These are phyloP conservation scores for Pithys albifrons DNA, from an alignment of 2,113 vertebrate species.

Conservation along the genomic window DNA sequence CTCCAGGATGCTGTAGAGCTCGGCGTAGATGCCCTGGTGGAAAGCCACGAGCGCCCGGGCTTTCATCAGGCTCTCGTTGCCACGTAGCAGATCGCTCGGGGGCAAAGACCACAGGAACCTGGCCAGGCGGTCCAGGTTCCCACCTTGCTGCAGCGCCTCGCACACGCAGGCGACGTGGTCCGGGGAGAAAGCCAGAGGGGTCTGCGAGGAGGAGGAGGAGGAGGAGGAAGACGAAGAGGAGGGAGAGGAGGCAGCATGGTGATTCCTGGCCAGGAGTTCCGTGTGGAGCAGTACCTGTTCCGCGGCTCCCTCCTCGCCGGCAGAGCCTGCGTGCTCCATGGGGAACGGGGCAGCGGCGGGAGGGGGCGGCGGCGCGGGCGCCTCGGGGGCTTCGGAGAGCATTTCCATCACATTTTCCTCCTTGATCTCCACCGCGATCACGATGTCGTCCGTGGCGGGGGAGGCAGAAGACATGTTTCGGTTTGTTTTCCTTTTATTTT, in stretches of 20 bases:
- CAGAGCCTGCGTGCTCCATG: constrained; percentile 83
- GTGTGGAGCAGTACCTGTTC: constrained; percentile 84
- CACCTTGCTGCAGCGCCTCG: constrained; percentile 98
- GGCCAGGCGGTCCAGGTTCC: constrained; percentile 96
- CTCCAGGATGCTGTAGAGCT: constrained; percentile 97
- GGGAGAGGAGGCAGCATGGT: constrained; percentile 72
- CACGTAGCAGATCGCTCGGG: constrained; percentile 94
- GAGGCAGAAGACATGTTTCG: constrained; percentile 97
- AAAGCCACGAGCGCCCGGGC: constrained; percentile 97
- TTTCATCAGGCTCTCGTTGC: constrained; percentile 98
- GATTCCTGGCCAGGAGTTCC: constrained; percentile 84
- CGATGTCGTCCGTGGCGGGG: constrained; percentile 87
- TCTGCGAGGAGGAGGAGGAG: constrained; percentile 77
- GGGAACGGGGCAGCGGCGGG: constrained; percentile 80
- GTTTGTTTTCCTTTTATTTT: constrained; percentile 63
- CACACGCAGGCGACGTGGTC: constrained; percentile 99
- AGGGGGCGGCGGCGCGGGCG: constrained; percentile 66
- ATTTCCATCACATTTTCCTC: constrained; percentile 93
- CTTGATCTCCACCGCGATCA: constrained; percentile 91
- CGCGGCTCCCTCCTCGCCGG: constrained; percentile 77
- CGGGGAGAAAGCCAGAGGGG: constrained; percentile 92
- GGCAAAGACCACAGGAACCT: constrained; percentile 98
- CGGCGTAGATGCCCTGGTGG: constrained; percentile 95
- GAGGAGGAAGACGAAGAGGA: constrained; percentile 58
- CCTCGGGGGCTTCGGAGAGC: constrained; percentile 66